These are phyloP conservation scores for Catamblyrhynchus diadema DNA, from an alignment of 2,797 vertebrate genomes.

Conservation along the genomic window DNA sequence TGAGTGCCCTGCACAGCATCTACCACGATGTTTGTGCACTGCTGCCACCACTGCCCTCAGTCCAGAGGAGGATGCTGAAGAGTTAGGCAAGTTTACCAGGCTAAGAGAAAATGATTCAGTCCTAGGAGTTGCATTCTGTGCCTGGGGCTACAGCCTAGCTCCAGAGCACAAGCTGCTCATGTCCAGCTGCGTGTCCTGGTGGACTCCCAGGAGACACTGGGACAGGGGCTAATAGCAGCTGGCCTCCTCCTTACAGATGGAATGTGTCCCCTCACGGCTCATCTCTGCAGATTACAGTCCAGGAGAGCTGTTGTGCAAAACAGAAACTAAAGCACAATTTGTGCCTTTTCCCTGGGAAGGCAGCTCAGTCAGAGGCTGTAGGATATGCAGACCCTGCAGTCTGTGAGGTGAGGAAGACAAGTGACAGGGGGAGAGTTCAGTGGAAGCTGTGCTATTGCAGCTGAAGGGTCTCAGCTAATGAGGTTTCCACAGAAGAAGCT, in stretches of 20 bases:
- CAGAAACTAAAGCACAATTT: background rate
- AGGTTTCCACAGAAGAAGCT: conserved; percentile 11
- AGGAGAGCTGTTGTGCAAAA: background rate
- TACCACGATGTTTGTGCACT: accelerated
- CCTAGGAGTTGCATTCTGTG: background rate
- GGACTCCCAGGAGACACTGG: background rate
- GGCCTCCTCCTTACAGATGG: background rate
- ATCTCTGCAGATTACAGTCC: background rate
- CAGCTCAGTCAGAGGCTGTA: background rate
- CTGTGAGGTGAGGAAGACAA: background rate
- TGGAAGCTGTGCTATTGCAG: background rate
- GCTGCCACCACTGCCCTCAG: background rate
- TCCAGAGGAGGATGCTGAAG: background rate
- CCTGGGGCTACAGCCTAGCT: background rate
- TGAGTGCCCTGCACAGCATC: background rate
- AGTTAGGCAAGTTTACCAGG: background rate
- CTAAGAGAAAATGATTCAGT: background rate
- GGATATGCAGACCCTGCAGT: background rate
- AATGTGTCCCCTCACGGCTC: accelerated
- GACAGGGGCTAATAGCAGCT: background rate
- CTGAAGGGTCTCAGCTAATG: conserved; percentile 2
- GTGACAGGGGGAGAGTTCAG: background rate
- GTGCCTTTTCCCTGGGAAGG: background rate
- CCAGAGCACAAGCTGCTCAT: background rate
- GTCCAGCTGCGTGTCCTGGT: background rate